These are phyloP conservation scores for Chlorops oryzae DNA, from an alignment of 1,140 invertebrate genomes.

Conservation along the genomic window DNA sequence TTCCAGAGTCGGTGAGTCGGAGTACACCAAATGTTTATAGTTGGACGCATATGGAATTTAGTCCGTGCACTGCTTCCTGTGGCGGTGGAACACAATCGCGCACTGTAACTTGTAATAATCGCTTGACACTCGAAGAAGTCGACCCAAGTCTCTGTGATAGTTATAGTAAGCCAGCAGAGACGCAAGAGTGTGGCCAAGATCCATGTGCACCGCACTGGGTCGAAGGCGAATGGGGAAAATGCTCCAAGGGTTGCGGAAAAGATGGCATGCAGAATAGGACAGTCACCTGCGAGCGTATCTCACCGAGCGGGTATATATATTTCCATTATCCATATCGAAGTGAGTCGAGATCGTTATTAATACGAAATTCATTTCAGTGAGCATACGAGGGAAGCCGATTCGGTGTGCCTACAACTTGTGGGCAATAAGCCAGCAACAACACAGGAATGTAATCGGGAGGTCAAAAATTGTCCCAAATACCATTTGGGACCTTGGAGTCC, in stretches of 20 bases:
- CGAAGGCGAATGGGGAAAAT: conserved; percentile 73
- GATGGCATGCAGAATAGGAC: conserved; percentile 64
- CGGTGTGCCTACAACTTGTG: conserved; percentile 60
- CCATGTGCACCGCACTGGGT: conserved; percentile 82
- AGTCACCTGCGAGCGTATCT: conserved; percentile 64
- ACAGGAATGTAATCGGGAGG: conserved; percentile 66
- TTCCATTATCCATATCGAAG: not conserved
- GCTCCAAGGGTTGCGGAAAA: conserved; percentile 72
- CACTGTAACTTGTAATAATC: conserved; percentile 64
- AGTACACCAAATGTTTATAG: conserved; percentile 64
- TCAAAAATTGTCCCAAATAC: conserved; percentile 74
- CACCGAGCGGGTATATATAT: conserved; percentile 54
- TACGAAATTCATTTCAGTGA: conserved; percentile 13
- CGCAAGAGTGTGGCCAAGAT: conserved; percentile 65
- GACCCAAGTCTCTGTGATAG: conserved; percentile 73
- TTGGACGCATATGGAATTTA: conserved; percentile 76
- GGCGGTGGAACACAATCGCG: conserved; percentile 80
- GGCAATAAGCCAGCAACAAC: conserved; percentile 64
- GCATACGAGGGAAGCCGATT: conserved; percentile 53
- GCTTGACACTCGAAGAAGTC: conserved; percentile 61
- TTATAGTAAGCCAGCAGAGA: conserved; percentile 59
- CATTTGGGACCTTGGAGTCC: conserved; percentile 78
- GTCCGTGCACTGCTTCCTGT: conserved; percentile 72
- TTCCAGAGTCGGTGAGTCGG: conserved; percentile 66
- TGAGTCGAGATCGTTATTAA: not conserved